Percentiles rank a stretch among this genome's conserved stretches.
These are phyloP conservation scores for Acrobasis consociella DNA, from an alignment of 2,888 invertebrate species.

Conservation along the genomic window DNA sequence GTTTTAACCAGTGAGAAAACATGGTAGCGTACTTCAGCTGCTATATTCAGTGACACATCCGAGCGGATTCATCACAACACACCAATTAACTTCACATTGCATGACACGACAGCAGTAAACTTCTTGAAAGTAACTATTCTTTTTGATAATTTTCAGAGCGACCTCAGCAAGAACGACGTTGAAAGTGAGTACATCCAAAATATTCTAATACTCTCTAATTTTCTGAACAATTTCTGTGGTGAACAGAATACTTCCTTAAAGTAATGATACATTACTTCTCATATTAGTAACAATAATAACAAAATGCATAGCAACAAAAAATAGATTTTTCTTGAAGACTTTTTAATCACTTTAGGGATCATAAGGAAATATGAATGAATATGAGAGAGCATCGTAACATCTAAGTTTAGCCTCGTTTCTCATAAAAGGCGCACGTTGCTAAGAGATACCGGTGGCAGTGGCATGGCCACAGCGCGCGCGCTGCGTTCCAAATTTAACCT, in stretches of 20 bases:
- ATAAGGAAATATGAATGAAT: constrained; percentile 40
- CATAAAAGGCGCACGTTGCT: constrained; percentile 77
- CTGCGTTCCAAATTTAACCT: constrained; percentile 75
- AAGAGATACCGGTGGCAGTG: constrained; percentile 62
- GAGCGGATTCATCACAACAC: constrained; percentile 40
- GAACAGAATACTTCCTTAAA: not conserved
- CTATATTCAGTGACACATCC: constrained; percentile 37
- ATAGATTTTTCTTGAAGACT: not conserved
- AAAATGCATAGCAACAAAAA: not conserved
- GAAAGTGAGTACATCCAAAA: constrained; percentile 90
- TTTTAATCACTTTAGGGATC: constrained; percentile 4
- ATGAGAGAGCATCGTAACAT: constrained; percentile 50
- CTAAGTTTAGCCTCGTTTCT: constrained; percentile 75
- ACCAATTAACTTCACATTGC: constrained; percentile 56
- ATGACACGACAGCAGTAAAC: constrained; percentile 48
- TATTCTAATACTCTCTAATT: not conserved
- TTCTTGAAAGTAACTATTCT: constrained; percentile 68
- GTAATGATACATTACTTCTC: not conserved
- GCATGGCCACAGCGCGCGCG: constrained; percentile 64
- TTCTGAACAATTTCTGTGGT: not conserved
- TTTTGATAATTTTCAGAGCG: constrained; percentile 88
- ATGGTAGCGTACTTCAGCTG: constrained; percentile 54
- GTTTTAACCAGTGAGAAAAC: constrained; percentile 61
- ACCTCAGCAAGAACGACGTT: constrained; percentile 93
- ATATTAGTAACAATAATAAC: not conserved